Conservation (phyloP, 2,113 vertebrate species). For the Physeter macrocephalus region DNA sequence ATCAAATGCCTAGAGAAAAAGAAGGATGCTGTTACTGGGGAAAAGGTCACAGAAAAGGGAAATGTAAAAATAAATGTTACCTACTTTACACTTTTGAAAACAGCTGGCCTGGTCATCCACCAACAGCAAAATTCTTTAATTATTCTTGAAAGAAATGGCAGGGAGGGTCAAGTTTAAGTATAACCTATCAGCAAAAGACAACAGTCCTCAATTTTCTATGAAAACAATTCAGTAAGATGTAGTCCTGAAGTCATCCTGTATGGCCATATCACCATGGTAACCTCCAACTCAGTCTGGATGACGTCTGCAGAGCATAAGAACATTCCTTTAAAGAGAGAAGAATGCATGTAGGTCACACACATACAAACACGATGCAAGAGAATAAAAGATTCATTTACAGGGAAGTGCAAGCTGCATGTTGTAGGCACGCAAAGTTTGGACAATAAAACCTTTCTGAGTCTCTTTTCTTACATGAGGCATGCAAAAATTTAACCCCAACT, state of each 20-base stretch:
- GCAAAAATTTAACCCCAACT: not conserved
- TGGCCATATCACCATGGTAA: conserved; percentile 70
- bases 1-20: conserved; percentile 3
- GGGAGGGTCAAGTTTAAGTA: not conserved
- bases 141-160: conserved; percentile 28
- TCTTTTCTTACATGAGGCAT: not conserved
- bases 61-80: conserved; percentile 29
- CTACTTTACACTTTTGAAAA: conserved; percentile 28
- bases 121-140: conserved; percentile 3
- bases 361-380: not conserved
- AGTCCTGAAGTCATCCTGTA: conserved; percentile 36
- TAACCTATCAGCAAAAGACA: not conserved
- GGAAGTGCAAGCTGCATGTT: not conserved
- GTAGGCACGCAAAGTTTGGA: not conserved
- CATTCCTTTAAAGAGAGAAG: conserved; percentile 50
- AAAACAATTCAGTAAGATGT: conserved; percentile 47
- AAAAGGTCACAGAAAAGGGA: conserved; percentile 34
- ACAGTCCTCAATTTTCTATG: not conserved
- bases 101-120: not conserved
- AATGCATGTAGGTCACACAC: conserved; percentile 19
- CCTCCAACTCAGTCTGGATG: conserved; percentile 44
- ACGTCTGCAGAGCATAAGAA: conserved; percentile 39
- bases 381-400: conserved; percentile 26
- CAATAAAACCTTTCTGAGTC: not conserved
- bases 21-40: not conserved